Evolutionary conservation across 2,888 invertebrate genomes (phyloP).

Genomic region (Andrena bucephala): DNA sequence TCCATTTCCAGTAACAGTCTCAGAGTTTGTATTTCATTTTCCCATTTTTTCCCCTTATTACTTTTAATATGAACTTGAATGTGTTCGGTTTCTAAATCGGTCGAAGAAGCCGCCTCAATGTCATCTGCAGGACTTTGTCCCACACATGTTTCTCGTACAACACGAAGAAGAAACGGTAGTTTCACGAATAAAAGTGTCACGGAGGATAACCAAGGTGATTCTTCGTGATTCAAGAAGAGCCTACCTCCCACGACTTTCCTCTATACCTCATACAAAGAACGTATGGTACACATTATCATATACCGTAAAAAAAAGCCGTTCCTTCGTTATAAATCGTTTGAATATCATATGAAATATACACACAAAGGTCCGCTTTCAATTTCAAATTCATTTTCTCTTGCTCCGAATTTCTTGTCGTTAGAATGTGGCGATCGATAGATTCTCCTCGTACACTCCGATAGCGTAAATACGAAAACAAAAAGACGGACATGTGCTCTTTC

Average conservation of each 20-base stretch:
- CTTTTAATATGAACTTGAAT: constrained; percentile 19
- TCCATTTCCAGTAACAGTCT: constrained; percentile 52
- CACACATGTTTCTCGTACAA: constrained; percentile 48
- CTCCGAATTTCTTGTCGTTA: constrained; percentile 1
- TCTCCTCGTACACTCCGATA: constrained; percentile 24
- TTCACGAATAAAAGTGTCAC: constrained; percentile 50
- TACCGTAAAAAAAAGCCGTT: constrained; percentile 51
- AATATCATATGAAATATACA: constrained; percentile 47
- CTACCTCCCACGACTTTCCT: constrained; percentile 10
- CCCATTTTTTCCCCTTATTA: neutral
- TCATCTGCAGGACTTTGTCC: constrained; percentile 57
- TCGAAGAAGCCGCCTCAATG: constrained; percentile 51
- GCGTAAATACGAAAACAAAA: constrained; percentile 26
- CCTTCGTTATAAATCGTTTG: constrained; percentile 36
- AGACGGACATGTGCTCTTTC: neutral
- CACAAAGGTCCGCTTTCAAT: constrained; percentile 20
- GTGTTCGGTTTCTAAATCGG: constrained; percentile 22
- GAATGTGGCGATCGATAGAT: constrained; percentile 50
- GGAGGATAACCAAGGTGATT: neutral
- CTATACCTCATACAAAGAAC: constrained; percentile 25
- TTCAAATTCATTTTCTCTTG: constrained; percentile 15
- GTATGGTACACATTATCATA: constrained; percentile 49
- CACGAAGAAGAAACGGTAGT: constrained; percentile 43
- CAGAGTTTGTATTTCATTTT: constrained; percentile 27
- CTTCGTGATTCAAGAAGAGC: constrained; percentile 6